Evolutionary conservation across 2,797 vertebrate genomes (phyloP), one percentile per base, ranked within the genome.

Genomic region (Syndactyla subalaris): DNA sequence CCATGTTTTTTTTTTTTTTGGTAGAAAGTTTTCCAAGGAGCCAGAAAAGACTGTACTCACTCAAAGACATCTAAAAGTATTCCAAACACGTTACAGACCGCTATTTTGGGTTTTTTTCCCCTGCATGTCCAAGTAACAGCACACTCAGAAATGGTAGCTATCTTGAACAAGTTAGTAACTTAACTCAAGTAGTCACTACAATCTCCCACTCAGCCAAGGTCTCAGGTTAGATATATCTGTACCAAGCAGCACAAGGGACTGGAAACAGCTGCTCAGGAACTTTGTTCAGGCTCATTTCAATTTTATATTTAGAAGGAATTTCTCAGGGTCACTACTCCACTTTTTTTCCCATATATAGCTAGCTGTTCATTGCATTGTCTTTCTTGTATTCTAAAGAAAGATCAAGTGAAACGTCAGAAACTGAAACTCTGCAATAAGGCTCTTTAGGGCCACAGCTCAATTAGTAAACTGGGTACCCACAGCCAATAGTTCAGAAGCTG

Each of bases 221-320:
- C 76, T 19, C 20, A 57, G 34, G 52, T 71, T 41, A 66, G 22
- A 22, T 71, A 41, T 12, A 9, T 19, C 83, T 70, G 61, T 23
- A 54, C 46, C 52, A 41, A 85, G 65, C 45, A 92, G 52, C 57
- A 27, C 11, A 65, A 32, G 36, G 30, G 58, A 54, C 80, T 86
- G 79, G 45, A 80, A 95, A 72, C 54, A 86, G 84, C 48, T 73
- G 67, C 26, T 81, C 36, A 79, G 72, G 26, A 94, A 24, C 68
- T 88, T 82, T 16, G 8, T 76, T 58, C 20, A 1, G 63, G 67
- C 49, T 89, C 61, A 58, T 71, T 93, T 89, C 21, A 34, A 59
- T 85, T 92, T 89, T 77, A 57, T 73, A 95, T 91, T 92, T 90
- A 86, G 92, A 78, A 88, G 46, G 74, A 81, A 84, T 81, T 92